Evolutionary conservation across 2,888 invertebrate genomes (phyloP), one percentile per base, ranked within the genome.

Genomic region (Rhorus exstirpatorius): DNA sequence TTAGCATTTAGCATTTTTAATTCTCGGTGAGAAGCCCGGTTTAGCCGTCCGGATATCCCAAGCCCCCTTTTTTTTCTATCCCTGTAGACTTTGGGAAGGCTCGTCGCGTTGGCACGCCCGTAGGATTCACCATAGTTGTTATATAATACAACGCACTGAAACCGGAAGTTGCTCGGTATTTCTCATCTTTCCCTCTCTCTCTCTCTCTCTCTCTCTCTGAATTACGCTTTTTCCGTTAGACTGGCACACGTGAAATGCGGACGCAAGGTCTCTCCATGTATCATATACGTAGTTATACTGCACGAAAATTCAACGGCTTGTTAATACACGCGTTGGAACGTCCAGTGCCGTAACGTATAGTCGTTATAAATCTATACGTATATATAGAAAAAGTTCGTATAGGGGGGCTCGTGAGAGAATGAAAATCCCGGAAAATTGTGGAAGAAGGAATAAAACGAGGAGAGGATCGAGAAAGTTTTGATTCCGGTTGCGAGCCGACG

Each of bases 1-100:
- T 92, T 92, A 92, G 90, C 90, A 90, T 92, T 91, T 89, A 91
- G 89, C 91, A 91, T 91, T 91, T 92, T 92, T 91, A 92, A 91
- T 91, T 88, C 88, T 61, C 78, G 84, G 79, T 86, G 87, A 90
- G 88, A 88, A 88, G 88, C 87, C 86, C 84, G 71, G 71, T 3
- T 87, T 58, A 58, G 79, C 63, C 60, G 58, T 70, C 79, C 83
- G 83, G 79, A 83, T 79, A 79, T 79, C 14, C 70, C 68, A 21
- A 60, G 67, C 63, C 60, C 76, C 72, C 72, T 83, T 65, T 49
- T n/a, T n/a, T n/a, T n/a, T n/a, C n/a, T n/a, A n/a, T n/a, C n/a
- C n/a, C 67, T 41, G 71, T 53, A 58, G 17, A 72, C 35, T 71
- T 60, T 83, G 26, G 60, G 55, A 72, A 76, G 71, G 71, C 79